These are phyloP conservation scores for Anarrhichthys ocellatus DNA, from an alignment of 2,113 vertebrate species.

Conservation along the genomic window DNA sequence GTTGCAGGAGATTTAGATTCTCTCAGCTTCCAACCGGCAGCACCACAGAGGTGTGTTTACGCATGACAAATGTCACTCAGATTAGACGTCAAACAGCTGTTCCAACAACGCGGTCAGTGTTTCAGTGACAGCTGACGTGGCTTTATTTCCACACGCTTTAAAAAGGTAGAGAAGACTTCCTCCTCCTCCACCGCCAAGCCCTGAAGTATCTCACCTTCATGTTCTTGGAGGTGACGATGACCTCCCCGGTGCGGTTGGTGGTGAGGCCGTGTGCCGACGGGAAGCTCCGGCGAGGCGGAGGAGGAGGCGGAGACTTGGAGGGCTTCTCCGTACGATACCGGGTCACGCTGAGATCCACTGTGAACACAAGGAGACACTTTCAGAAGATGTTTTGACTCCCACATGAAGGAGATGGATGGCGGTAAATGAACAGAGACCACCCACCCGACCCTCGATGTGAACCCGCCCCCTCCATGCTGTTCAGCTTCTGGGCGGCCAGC, in stretches of 20 bases:
- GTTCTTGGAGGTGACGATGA: constrained; percentile 91
- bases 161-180: no score
- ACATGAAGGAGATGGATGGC: not conserved
- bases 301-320: constrained; percentile 94
- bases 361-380: not conserved
- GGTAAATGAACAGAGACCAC: not conserved
- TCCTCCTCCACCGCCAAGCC: no score
- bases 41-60: no score
- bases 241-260: constrained; percentile 91
- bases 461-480: constrained; percentile 85
- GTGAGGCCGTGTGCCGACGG: constrained; percentile 94
- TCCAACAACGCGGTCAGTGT: no score
- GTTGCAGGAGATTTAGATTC: no score
- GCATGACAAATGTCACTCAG: no score
- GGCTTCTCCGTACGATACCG: constrained; percentile 94
- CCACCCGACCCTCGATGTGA: constrained; percentile 91
- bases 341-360: constrained; percentile 91
- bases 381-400: not conserved
- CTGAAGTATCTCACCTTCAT: constrained; percentile 68
- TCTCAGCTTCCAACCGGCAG: no score
- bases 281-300: constrained; percentile 93
- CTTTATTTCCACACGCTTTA: no score
- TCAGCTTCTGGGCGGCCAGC: constrained; percentile 86
- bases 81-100: no score
- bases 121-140: no score